Conservation (phyloP, 1,140 invertebrate genomes). For the Drosophila erecta region DNA sequence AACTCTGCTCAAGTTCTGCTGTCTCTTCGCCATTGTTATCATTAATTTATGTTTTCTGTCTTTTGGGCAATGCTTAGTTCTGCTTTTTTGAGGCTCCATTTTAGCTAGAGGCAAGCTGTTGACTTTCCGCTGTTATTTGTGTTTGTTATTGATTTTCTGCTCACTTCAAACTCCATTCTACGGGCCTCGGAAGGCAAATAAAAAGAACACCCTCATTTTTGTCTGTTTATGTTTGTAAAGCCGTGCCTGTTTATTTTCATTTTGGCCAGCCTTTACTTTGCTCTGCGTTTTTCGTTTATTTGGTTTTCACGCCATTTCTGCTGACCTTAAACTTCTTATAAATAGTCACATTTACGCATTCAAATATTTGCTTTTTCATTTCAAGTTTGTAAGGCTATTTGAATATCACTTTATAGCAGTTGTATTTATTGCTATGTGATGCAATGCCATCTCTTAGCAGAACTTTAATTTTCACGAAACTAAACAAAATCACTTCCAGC, state of each 20-base stretch:
- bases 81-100: no score
- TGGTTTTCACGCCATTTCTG: slow-evolving; percentile 4
- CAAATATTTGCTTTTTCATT: background rate
- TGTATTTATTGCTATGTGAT: no score
- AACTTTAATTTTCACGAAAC: no score
- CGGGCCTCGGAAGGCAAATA: background rate
- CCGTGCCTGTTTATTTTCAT: slow-evolving; percentile 4
- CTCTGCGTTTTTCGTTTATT: background rate
- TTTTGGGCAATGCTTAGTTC: background rate
- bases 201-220: slow-evolving; percentile 13
- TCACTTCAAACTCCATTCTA: slow-evolving; percentile 10
- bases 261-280: slow-evolving; percentile 21
- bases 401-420: no score
- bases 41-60: background rate
- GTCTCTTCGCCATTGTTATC: background rate
- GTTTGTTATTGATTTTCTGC: slow-evolving; percentile 12
- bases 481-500: no score
- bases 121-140: slow-evolving; percentile 4
- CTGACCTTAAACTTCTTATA: background rate
- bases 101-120: slow-evolving; percentile 4
- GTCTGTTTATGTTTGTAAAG: slow-evolving; percentile 25
- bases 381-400: background rate
- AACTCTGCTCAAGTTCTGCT: background rate
- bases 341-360: background rate
- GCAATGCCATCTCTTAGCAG: no score